Percentiles rank a stretch among this genome's conserved stretches.
phyloP scores from a whole-genome alignment of 2,113 vertebrate genomes.

The Phaetusa simplex region DNA sequence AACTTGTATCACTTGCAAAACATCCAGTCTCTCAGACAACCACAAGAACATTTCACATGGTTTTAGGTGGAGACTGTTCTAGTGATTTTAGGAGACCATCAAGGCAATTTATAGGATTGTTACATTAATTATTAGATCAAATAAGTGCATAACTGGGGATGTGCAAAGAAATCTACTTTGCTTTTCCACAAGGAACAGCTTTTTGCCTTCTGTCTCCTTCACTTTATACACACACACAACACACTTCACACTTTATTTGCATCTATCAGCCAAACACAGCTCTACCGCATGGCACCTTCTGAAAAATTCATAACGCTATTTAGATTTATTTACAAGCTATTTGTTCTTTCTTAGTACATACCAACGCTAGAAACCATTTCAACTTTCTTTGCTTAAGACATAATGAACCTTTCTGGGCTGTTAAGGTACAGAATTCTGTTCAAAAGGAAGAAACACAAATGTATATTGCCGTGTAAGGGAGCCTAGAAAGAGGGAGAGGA shows the following conservation, averaged over 20 bases:
- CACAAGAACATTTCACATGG: not conserved
- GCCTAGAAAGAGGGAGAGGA: not conserved
- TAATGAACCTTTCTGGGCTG: not conserved
- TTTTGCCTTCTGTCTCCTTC: slow-evolving; percentile 34
- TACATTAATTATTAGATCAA: not conserved
- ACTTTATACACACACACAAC: not conserved
- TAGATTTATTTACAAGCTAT: slow-evolving; percentile 39
- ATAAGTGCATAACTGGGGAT: not conserved
- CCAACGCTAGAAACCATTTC: not conserved
- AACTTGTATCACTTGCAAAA: not conserved
- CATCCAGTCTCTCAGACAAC: not conserved
- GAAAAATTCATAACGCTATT: slow-evolving; percentile 31
- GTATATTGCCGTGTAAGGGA: not conserved
- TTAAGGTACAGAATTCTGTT: not conserved
- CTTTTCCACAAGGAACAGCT: not conserved
- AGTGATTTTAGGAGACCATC: not conserved
- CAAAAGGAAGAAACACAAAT: not conserved
- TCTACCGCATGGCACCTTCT: not conserved
- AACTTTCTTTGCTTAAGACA: not conserved
- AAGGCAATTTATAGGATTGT: not conserved
- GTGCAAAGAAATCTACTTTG: not conserved
- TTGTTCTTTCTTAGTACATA: slow-evolving; percentile 2
- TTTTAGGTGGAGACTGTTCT: not conserved
- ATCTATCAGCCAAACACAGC: not conserved
- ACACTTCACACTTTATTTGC: not conserved